These are phyloP conservation scores for Lycocerus yunnanus DNA, from an alignment of 2,888 invertebrate genomes.

Conservation along the genomic window DNA sequence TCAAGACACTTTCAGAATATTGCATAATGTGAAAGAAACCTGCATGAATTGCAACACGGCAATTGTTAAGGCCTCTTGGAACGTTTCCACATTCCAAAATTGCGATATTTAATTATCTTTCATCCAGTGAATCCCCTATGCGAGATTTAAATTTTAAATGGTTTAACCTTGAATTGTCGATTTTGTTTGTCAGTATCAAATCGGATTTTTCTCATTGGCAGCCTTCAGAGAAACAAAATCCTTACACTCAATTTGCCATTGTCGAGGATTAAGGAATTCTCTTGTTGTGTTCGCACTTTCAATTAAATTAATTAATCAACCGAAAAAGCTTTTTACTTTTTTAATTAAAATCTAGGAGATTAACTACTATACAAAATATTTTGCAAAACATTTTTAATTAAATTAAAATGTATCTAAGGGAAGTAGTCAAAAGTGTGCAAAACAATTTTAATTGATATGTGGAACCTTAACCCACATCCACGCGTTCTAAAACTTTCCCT, in stretches of 20 bases:
- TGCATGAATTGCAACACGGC: no score
- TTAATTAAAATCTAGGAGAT: not conserved
- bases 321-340: not conserved
- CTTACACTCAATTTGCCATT: not conserved
- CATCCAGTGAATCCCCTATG: no score
- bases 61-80: no score
- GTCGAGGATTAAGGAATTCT: not conserved
- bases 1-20: no score
- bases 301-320: not conserved
- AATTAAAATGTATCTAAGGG: not conserved
- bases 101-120: no score
- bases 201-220: not conserved
- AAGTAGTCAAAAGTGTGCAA: not conserved
- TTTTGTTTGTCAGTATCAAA: not conserved
- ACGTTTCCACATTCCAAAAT: no score
- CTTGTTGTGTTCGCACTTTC: not conserved
- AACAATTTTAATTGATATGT: not conserved
- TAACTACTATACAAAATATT: no score
- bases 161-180: no score
- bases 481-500: not conserved
- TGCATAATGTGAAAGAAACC: no score
- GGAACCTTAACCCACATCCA: not conserved
- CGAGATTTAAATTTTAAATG: no score
- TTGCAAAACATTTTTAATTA: not conserved
- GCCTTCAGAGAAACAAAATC: not conserved